Conservation (phyloP, 2,888 invertebrate genomes). For the Polietes domitor region DNA sequence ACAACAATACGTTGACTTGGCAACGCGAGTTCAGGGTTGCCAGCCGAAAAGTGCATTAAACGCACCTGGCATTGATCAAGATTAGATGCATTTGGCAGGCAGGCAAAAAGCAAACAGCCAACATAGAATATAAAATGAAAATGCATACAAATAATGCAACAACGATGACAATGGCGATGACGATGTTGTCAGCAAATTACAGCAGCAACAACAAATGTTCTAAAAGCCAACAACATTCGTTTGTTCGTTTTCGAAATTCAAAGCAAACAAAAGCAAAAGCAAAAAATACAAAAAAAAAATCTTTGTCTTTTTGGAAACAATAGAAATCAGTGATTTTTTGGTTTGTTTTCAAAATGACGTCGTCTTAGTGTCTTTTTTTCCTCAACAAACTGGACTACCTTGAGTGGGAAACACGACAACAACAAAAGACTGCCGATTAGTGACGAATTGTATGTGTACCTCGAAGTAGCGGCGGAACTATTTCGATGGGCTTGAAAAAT, state of each 20-base stretch:
- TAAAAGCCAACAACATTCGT: conserved; percentile 56
- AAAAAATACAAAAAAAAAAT: not conserved
- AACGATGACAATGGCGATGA: not conserved
- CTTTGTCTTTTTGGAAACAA: conserved; percentile 33
- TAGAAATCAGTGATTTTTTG: conserved; percentile 39
- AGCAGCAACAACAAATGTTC: conserved; percentile 30
- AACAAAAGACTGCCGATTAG: not conserved
- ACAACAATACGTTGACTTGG: conserved; percentile 54
- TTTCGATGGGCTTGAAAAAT: too few species aligned
- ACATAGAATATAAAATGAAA: not conserved
- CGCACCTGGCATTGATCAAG: conserved; percentile 73
- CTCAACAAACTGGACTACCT: conserved; percentile 53
- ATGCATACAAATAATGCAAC: not conserved
- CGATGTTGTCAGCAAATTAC: too few species aligned
- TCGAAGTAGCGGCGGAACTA: too few species aligned
- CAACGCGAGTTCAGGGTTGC: conserved; percentile 66
- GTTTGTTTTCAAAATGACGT: not conserved
- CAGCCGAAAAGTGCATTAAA: conserved; percentile 70
- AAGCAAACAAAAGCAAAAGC: not conserved
- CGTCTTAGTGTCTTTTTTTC: not conserved
- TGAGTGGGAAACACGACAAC: conserved; percentile 40
- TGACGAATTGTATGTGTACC: too few species aligned
- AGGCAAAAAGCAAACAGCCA: not conserved
- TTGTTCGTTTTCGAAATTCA: not conserved
- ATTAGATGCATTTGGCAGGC: conserved; percentile 67